These are phyloP conservation scores for Chaetura pelagica DNA, from an alignment of 2,113 vertebrate genomes.

Conservation along the genomic window DNA sequence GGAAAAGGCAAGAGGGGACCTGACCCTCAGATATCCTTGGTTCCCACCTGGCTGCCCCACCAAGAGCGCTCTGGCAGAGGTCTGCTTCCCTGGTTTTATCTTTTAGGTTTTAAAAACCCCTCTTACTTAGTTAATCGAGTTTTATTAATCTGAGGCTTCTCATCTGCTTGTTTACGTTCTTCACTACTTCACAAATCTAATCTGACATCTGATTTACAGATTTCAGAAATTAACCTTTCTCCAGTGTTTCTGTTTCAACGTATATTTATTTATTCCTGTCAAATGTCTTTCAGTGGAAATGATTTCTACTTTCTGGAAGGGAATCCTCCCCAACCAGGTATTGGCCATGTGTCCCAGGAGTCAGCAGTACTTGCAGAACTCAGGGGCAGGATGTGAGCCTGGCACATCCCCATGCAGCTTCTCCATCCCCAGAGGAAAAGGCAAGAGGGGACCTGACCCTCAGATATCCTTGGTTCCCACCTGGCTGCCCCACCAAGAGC, in stretches of 20 bases:
- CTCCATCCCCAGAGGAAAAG: neutral
- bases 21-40: neutral
- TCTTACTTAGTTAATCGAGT: conserved; percentile 1
- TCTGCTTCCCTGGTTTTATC: neutral
- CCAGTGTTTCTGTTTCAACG: conserved; percentile 61
- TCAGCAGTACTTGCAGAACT: neutral
- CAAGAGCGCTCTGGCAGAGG: neutral
- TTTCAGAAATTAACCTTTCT: conserved; percentile 62
- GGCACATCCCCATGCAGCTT: accelerated
- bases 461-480: neutral
- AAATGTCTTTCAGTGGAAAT: conserved; percentile 27
- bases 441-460: neutral
- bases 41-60: neutral
- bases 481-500: neutral
- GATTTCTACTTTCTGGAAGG: neutral
- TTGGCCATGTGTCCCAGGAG: neutral
- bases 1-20: neutral
- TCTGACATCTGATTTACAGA: conserved; percentile 52
- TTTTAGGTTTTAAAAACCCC: neutral
- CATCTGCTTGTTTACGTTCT: conserved; percentile 57
- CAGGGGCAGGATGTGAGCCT: neutral
- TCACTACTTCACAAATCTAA: conserved; percentile 40
- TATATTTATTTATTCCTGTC: conserved; percentile 54
- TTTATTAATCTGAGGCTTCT: conserved; percentile 64
- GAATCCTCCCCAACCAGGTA: neutral